Evolutionary conservation across 2,797 vertebrate species (phyloP), one percentile per base, ranked within the genome.

Genomic region (Danio choprae): DNA sequence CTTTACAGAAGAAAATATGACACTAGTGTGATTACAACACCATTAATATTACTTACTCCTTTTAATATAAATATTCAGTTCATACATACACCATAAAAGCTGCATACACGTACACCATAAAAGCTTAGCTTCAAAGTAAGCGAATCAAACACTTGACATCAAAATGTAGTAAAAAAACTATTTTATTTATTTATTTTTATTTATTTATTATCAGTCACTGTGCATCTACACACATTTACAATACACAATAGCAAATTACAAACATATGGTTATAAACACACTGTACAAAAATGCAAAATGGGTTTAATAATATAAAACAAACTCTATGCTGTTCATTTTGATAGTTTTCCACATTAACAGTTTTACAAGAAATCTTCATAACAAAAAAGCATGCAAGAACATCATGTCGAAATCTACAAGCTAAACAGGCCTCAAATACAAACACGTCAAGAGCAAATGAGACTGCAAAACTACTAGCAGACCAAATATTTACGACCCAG

Each of bases 401-500:
- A 58, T 38, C 5, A 44, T 48, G 13, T 65, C 7, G 58, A 70
- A 60, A 40, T 20, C 18, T 22, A 22, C 4, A 46, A 1, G 12
- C 44, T 62, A 50, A 69, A 69, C 53, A 48, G 64, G 55, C 29
- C 22, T 41, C 41, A 20, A 36, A 41, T 62, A 56, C 62, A 62
- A 70, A 74, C 78, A 50, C 2, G 74, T 48, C 58, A 56, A 70
- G 36, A 50, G 62, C 29, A 55, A 76, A 65, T 43, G 60, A 29
- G 40, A 76, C 65, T 55, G 43, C 20, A 71, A 79, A 53, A 50
- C 43, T 50, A 60, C 44, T 8, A 48, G 44, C 43, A 22, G 48
- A 18, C 11, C 41, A 44, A 36, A 50, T 46, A 73, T 29, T 0
- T 59, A 73, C 41, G 44, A 44, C 70, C 41, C 6, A 46, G 20